Evolutionary conservation across 2,797 vertebrate genomes (phyloP).

Genomic region (Paguma larvata): DNA sequence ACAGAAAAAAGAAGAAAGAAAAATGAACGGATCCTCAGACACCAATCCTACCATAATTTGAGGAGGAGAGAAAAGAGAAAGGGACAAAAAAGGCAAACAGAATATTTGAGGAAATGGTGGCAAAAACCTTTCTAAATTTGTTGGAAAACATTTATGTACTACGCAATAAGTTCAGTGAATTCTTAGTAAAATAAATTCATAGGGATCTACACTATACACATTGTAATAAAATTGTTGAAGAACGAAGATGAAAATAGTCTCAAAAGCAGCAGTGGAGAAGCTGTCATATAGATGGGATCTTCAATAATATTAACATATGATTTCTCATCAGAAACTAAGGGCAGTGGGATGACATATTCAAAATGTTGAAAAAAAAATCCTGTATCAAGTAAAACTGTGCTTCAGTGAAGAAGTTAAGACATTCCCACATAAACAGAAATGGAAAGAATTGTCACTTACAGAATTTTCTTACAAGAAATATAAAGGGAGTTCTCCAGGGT

Average conservation of each 20-base stretch:
- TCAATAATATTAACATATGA: neutral
- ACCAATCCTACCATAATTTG: neutral
- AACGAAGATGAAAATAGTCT: neutral
- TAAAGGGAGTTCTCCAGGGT: neutral
- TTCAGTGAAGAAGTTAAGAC: neutral
- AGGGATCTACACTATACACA: neutral
- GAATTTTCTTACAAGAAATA: neutral
- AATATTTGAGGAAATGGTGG: neutral
- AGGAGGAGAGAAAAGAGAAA: neutral
- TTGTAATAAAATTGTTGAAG: neutral
- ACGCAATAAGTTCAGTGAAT: neutral
- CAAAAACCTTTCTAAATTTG: neutral
- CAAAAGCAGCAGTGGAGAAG: neutral
- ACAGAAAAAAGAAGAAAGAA: neutral
- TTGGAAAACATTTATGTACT: neutral
- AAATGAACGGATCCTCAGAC: neutral
- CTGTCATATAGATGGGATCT: neutral
- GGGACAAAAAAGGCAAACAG: neutral
- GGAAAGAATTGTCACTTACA: neutral
- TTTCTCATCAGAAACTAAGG: neutral
- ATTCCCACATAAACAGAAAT: neutral
- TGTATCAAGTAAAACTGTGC: neutral
- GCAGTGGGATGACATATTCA: neutral
- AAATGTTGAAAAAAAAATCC: neutral
- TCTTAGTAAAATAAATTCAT: neutral